These are phyloP conservation scores for Drosophila neotestacea DNA, from an alignment of 2,888 invertebrate species.

Conservation along the genomic window DNA sequence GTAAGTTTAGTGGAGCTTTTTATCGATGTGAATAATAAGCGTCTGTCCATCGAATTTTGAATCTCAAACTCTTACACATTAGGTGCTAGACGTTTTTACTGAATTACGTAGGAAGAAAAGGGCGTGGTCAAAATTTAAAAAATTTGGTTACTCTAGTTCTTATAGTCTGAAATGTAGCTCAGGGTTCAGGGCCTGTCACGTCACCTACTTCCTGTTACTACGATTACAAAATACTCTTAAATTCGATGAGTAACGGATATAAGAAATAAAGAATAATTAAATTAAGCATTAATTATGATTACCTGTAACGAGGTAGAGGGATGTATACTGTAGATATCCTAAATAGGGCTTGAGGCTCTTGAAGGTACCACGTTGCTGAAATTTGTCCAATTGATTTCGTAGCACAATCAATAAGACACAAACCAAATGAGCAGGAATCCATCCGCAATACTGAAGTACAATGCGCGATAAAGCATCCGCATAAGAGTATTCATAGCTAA, in stretches of 20 bases:
- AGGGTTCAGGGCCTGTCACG: not conserved
- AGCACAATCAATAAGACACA: slow-evolving; percentile 88
- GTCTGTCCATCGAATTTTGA: not conserved
- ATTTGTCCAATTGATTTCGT: slow-evolving; percentile 86
- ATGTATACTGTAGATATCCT: slow-evolving; percentile 87
- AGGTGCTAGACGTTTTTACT: too few relatives aligned
- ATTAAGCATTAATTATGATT: not conserved
- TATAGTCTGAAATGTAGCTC: too few relatives aligned
- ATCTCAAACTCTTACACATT: not conserved
- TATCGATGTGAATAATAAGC: too few relatives aligned
- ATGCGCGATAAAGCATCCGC: slow-evolving; percentile 88
- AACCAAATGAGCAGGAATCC: slow-evolving; percentile 89
- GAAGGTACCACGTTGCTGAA: slow-evolving; percentile 79
- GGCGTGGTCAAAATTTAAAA: too few relatives aligned
- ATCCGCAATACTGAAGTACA: slow-evolving; percentile 88
- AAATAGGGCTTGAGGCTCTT: slow-evolving; percentile 87
- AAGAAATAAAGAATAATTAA: not conserved
- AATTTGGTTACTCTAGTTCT: too few relatives aligned
- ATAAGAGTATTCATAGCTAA: slow-evolving; percentile 86
- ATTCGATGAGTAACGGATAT: too few relatives aligned
- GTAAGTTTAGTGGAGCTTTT: too few relatives aligned
- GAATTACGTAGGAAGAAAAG: too few relatives aligned
- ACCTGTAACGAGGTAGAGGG: slow-evolving; percentile 84
- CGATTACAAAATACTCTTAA: too few relatives aligned
- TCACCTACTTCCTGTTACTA: too few relatives aligned